Evolutionary conservation across 2,797 vertebrate genomes (phyloP).

Genomic region (Anguilla pacifica): DNA sequence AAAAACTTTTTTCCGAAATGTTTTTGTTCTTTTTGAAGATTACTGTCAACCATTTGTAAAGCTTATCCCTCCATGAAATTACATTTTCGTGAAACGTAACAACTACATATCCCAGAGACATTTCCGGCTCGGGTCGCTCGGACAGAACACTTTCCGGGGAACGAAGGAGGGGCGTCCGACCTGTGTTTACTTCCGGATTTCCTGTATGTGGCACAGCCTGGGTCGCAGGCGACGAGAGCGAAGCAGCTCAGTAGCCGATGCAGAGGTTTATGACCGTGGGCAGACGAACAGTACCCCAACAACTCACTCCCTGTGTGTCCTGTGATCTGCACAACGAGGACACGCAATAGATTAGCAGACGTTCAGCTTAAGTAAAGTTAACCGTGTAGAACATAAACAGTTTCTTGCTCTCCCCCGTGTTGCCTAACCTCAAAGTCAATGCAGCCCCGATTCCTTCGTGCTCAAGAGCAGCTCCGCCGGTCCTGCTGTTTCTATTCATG

Average conservation of each 20-base stretch:
- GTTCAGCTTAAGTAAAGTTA: slow-evolving; percentile 41
- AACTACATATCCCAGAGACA: slow-evolving; percentile 50
- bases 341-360: slow-evolving; percentile 25
- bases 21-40: background rate
- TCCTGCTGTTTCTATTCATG: slow-evolving; percentile 33
- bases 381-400: slow-evolving; percentile 34
- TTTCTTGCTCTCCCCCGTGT: slow-evolving; percentile 39
- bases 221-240: slow-evolving; percentile 38
- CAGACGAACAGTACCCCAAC: slow-evolving; percentile 18
- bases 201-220: slow-evolving; percentile 57
- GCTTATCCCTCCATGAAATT: background rate
- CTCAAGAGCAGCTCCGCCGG: slow-evolving; percentile 40
- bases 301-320: slow-evolving; percentile 30
- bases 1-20: background rate
- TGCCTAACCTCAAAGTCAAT: slow-evolving; percentile 58
- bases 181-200: slow-evolving; percentile 94
- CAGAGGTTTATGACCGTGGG: slow-evolving; percentile 70
- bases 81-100: background rate
- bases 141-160: slow-evolving; percentile 54
- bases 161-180: slow-evolving; percentile 61
- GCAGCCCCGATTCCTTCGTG: slow-evolving; percentile 53
- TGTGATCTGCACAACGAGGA: slow-evolving; percentile 27
- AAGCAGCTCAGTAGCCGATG: slow-evolving; percentile 36
- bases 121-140: slow-evolving; percentile 46
- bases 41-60: background rate